Conservation (phyloP, 2,888 invertebrate genomes). For the Callosobruchus maculatus region DNA sequence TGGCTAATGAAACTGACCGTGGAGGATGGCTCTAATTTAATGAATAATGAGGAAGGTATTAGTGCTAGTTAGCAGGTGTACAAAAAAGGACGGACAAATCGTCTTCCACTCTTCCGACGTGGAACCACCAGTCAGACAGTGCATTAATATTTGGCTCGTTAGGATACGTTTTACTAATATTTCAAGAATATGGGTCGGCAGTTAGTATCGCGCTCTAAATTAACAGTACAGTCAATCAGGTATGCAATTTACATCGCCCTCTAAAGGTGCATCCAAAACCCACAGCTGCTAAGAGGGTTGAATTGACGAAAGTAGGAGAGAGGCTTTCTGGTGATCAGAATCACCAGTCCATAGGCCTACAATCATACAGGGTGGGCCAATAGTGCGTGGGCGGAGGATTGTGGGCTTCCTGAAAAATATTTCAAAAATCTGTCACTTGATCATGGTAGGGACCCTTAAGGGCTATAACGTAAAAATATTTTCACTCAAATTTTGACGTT, state of each 20-base stretch:
- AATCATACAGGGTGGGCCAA: no score
- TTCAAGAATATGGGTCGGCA: constrained; percentile 4
- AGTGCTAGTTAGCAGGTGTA: constrained; percentile 47
- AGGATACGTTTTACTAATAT: constrained; percentile 13
- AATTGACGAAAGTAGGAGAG: no score
- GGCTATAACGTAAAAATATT: no score
- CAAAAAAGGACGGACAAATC: constrained; percentile 39
- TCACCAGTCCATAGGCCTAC: no score
- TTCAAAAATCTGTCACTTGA: no score
- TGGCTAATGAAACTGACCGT: constrained; percentile 21
- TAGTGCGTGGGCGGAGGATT: no score
- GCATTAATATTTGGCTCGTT: constrained; percentile 26
- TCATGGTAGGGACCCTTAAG: no score
- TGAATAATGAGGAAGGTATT: constrained; percentile 49
- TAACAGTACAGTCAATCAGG: background rate
- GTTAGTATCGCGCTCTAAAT: background rate
- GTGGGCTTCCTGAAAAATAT: no score
- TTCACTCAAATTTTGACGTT: no score
- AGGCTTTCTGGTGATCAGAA: no score
- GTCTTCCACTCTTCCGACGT: background rate
- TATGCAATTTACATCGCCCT: background rate
- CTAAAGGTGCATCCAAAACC: no score
- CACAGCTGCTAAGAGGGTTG: no score
- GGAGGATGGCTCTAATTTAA: constrained; percentile 51
- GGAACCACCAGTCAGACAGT: constrained; percentile 11